Evolutionary conservation across 2,113 vertebrate genomes (phyloP), one percentile per base, ranked within the genome.

Genomic region (Xerus inauris): DNA sequence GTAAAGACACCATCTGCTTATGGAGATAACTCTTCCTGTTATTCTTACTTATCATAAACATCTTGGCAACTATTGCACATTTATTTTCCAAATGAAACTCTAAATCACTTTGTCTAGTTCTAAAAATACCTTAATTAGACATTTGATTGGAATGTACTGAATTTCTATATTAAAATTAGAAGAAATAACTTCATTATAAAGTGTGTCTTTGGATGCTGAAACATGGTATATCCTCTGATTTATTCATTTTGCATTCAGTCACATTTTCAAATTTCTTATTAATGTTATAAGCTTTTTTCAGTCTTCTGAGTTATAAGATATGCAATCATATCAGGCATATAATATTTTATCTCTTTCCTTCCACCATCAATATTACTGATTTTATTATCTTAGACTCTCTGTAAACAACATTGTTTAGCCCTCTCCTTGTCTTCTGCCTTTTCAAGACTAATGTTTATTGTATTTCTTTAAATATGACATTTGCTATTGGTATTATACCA

Each of bases 101-200:
- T 76, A 64, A 45, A 62, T 83, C 4, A 83, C 67, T 92, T 82
- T 77, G 30, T 65, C 13, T 89, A 59, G 8, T 65, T 65, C 22
- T 89, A 75, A 79, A 83, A 95, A 84, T 65, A 94, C 32, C 6
- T 20, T 32, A 65, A 71, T 91, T 76, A 40, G 54, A 83, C 7
- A 51, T 91, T 71, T 84, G 14, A 81, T 80, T 89, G 6, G 20
- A 96, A 87, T 89, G 95, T 30, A 89, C 94, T 91, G 32, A 24
- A 97, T 69, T 49, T 88, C 3, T 72, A 1, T 47, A 54, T 38
- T n/a, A 49, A 83, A 38, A 80, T 67, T n/a, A 67, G 38, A 72
- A 30, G 3, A 93, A 91, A 65, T 92, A 84, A 65, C 1, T 82
- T 76, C 69, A 79, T 86, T 73, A 80, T 65, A 69, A 71, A 40